These are phyloP conservation scores for Eupelmus urozonus DNA, from an alignment of 2,888 invertebrate species.

Conservation along the genomic window DNA sequence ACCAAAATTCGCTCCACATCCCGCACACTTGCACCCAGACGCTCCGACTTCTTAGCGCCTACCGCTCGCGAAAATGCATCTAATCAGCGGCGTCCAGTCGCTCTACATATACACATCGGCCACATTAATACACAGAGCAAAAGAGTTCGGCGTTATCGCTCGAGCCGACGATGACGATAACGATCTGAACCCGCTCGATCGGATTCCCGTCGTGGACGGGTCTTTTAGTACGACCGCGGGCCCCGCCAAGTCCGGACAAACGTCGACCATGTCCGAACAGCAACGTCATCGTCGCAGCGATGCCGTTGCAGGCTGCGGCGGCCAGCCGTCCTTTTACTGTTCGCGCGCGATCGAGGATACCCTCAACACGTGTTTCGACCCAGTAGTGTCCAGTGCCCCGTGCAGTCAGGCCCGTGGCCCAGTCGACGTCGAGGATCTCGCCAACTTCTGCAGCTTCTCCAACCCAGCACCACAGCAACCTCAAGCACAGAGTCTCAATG, in stretches of 20 bases:
- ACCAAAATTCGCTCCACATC: too few species aligned
- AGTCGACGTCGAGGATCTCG: constrained; percentile 55
- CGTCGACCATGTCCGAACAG: constrained; percentile 24
- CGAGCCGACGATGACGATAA: constrained; percentile 31
- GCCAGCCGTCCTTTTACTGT: constrained; percentile 14
- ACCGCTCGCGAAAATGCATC: too few species aligned
- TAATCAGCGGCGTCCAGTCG: too few species aligned
- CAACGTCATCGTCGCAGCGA: constrained; percentile 8
- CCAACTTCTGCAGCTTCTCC: constrained; percentile 22
- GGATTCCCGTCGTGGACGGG: neutral
- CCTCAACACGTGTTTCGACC: neutral
- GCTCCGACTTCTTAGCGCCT: too few species aligned
- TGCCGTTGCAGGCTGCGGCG: constrained; percentile 10
- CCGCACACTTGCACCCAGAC: too few species aligned
- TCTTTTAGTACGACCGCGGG: constrained; percentile 35
- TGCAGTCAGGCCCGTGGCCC: constrained; percentile 39
- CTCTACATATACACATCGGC: neutral
- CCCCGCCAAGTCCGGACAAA: neutral
- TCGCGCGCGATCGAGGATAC: constrained; percentile 4
- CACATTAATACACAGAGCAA: neutral
- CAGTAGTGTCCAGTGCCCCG: neutral
- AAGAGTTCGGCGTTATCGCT: constrained; percentile 28
- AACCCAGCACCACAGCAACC: neutral
- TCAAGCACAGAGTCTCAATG: neutral
- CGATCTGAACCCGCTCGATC: constrained; percentile 34